Conservation (phyloP, 2,113 vertebrate genomes). For the Gallinago paraguaiae region DNA sequence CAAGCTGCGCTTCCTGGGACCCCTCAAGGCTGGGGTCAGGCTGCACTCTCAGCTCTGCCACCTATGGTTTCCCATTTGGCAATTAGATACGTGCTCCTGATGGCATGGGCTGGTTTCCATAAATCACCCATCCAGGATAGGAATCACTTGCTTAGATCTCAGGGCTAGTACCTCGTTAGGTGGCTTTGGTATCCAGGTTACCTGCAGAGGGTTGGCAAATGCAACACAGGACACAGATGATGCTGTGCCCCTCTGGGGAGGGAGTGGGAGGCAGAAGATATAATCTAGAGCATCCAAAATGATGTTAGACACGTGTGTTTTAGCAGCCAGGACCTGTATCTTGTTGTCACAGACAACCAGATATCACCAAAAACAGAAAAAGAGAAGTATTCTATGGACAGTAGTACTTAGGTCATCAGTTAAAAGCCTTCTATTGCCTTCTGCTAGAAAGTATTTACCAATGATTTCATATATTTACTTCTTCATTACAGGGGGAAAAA, state of each 20-base stretch:
- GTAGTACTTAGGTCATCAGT: neutral
- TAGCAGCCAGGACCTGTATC: neutral
- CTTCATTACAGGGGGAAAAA: neutral
- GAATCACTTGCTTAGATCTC: too few relatives aligned
- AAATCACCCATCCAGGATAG: neutral
- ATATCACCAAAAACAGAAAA: neutral
- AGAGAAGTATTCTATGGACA: neutral
- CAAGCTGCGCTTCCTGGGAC: accelerated
- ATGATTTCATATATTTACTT: neutral
- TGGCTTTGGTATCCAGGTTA: neutral
- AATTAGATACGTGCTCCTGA: accelerated
- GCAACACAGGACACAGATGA: accelerated
- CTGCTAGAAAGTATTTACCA: neutral
- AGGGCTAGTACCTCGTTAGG: too few relatives aligned
- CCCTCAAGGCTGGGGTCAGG: neutral
- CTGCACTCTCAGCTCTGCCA: neutral
- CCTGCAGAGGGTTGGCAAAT: neutral
- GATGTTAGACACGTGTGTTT: neutral
- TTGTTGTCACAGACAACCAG: neutral
- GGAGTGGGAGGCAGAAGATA: accelerated
- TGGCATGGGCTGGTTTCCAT: neutral
- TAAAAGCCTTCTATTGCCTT: neutral
- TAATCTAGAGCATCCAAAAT: neutral
- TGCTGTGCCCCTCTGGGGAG: neutral
- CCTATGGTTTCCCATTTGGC: accelerated